Conservation (phyloP, 2,888 invertebrate species). For the Pyrrhosoma nymphula region DNA sequence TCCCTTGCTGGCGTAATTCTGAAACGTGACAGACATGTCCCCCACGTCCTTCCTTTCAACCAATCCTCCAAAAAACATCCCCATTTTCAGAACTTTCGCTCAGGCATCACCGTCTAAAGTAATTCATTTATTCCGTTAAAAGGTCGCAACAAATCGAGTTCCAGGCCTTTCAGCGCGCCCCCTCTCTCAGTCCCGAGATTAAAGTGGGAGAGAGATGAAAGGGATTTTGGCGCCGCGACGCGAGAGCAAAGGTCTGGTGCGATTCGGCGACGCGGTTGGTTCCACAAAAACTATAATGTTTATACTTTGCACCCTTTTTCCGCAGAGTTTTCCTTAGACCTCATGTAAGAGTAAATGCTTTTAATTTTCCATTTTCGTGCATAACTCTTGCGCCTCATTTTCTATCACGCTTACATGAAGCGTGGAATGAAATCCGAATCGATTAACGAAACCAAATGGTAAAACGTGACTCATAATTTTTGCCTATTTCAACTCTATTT, state of each 20-base stretch:
- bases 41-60: background rate
- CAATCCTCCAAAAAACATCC: background rate
- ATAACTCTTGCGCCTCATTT: too few species aligned
- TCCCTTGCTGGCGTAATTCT: background rate
- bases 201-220: background rate
- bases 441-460: too few species aligned
- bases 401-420: too few species aligned
- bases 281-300: background rate
- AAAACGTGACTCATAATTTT: too few species aligned
- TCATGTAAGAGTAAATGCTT: background rate
- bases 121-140: slow-evolving; percentile 23
- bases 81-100: background rate
- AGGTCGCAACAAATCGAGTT: slow-evolving; percentile 30
- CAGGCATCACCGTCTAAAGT: background rate
- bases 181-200: background rate
- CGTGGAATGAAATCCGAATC: too few species aligned
- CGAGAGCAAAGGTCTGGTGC: background rate
- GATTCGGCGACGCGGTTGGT: background rate
- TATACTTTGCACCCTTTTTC: background rate
- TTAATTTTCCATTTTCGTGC: background rate
- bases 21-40: background rate
- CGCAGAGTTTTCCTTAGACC: background rate
- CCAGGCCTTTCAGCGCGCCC: slow-evolving; percentile 14
- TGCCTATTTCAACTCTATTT: too few species aligned
- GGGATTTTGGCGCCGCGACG: background rate